Evolutionary conservation across 2,888 invertebrate species (phyloP).

Genomic region (Geotrupes spiniger): DNA sequence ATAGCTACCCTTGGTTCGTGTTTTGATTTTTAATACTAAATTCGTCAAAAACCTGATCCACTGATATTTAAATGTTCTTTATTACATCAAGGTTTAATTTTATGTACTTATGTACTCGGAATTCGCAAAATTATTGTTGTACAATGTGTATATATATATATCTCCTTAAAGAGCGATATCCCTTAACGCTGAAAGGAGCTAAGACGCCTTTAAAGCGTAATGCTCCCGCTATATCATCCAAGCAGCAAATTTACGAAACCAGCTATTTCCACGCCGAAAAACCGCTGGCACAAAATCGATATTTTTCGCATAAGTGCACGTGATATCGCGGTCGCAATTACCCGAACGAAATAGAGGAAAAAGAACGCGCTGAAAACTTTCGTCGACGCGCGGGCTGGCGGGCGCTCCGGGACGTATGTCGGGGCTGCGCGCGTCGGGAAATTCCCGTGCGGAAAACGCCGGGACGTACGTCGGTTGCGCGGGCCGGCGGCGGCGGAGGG

Average conservation of each 20-base stretch:
- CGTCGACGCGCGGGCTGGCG: background rate
- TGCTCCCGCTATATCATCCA: too few species aligned
- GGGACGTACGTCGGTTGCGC: slow-evolving; percentile 17
- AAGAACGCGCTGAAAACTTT: background rate
- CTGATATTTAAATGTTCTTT: too few species aligned
- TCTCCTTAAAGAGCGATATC: slow-evolving; percentile 10
- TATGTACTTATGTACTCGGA: too few species aligned
- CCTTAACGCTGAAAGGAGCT: too few species aligned
- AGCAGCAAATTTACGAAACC: too few species aligned
- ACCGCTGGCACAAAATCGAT: slow-evolving; percentile 10
- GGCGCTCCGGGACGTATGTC: background rate
- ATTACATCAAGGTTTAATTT: too few species aligned
- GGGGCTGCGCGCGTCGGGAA: background rate
- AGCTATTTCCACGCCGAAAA: background rate
- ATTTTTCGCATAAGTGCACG: slow-evolving; percentile 16
- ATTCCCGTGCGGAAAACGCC: slow-evolving; percentile 10
- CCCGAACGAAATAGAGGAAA: background rate
- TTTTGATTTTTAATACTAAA: too few species aligned
- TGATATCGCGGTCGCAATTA: background rate
- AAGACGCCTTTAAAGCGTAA: too few species aligned
- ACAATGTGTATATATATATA: too few species aligned
- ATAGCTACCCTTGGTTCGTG: too few species aligned
- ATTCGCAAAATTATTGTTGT: too few species aligned
- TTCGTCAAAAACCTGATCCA: too few species aligned
- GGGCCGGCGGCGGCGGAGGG: slow-evolving; percentile 24